A percentile compares a stretch with the other conserved stretches of the same genome.
Evolutionary conservation across 2,113 vertebrate genomes (phyloP).

Genomic region (Synchiropus splendidus): DNA sequence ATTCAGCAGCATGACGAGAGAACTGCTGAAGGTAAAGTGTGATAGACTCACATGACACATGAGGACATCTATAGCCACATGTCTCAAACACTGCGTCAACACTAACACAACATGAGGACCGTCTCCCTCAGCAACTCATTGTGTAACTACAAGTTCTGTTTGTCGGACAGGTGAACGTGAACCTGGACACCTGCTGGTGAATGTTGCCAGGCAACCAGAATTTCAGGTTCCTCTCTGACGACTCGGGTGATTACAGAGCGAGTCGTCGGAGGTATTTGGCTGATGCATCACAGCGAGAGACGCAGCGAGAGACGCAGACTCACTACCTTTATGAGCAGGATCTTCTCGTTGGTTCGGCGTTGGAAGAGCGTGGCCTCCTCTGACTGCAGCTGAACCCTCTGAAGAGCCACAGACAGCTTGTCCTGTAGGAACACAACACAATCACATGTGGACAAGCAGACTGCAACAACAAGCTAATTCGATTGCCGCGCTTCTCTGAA

Average conservation of each 20-base stretch:
- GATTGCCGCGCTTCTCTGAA: slow-evolving; percentile 9
- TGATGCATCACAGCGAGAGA: neutral
- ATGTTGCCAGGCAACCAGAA: slow-evolving; percentile 3
- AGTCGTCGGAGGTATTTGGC: neutral
- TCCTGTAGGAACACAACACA: slow-evolving; percentile 36
- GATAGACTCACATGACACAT: no score
- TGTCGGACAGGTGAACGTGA: slow-evolving; percentile 14
- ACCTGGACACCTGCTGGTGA: slow-evolving; percentile 11
- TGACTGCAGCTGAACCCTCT: slow-evolving; percentile 44
- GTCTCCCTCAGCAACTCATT: no score
- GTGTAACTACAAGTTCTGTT: neutral
- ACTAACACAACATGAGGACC: no score
- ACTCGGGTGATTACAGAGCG: neutral
- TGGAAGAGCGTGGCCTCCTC: slow-evolving; percentile 47
- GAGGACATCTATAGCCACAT: no score
- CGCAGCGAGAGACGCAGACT: slow-evolving; percentile 3
- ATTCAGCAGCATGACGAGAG: no score
- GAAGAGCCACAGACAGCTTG: slow-evolving; percentile 47
- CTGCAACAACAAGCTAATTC: slow-evolving; percentile 16
- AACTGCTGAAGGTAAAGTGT: no score
- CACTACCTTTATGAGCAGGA: slow-evolving; percentile 57
- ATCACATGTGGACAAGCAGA: slow-evolving; percentile 13
- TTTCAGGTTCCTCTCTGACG: slow-evolving; percentile 7
- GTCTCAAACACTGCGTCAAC: no score
- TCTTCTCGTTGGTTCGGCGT: slow-evolving; percentile 53